Conservation (phyloP, 2,113 vertebrate species). For the Tyto alba region DNA sequence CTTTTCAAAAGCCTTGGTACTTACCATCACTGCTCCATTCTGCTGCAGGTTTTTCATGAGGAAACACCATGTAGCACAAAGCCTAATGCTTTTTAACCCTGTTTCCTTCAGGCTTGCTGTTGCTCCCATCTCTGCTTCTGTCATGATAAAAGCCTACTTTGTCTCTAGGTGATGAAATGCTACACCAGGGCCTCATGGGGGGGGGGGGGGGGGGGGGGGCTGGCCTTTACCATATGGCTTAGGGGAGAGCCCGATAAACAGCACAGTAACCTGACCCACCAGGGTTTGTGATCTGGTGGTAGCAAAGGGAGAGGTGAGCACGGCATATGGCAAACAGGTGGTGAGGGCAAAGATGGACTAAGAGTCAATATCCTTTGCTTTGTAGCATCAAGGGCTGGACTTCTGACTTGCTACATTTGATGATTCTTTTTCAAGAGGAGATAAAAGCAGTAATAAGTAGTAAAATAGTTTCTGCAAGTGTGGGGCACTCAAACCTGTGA, state of each 20-base stretch:
- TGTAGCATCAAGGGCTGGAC: background rate
- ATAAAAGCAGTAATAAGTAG: background rate
- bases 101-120: background rate
- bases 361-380: background rate
- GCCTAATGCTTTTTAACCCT: background rate
- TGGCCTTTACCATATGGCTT: background rate
- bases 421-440: background rate
- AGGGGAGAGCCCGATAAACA: background rate
- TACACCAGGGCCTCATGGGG: background rate
- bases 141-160: background rate
- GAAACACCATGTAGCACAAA: background rate
- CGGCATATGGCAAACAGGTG: background rate
- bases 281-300: background rate
- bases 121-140: background rate
- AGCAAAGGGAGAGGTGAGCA: background rate
- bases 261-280: accelerated
- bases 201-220: too few species aligned
- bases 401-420: accelerated
- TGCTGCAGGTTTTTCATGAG: background rate
- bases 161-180: constrained; percentile 14
- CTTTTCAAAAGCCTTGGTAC: background rate
- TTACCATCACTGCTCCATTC: background rate
- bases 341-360: background rate
- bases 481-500: background rate
- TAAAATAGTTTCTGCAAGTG: background rate